These are phyloP conservation scores for Apis florea DNA, from an alignment of 1,140 invertebrate species.

Conservation along the genomic window DNA sequence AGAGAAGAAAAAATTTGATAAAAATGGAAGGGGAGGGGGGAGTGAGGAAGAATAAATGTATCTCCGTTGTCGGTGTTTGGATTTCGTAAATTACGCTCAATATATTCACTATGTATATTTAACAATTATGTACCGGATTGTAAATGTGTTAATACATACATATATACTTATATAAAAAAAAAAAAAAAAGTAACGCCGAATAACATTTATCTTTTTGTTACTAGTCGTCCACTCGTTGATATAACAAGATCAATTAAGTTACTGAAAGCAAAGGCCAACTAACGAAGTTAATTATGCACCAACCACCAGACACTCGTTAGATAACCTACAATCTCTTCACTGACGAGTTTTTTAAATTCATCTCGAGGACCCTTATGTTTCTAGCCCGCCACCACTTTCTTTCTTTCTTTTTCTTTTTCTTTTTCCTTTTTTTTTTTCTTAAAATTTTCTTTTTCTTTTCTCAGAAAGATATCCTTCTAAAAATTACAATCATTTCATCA, in stretches of 20 bases:
- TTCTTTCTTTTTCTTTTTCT: not conserved
- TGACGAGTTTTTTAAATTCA: not conserved
- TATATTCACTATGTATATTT: slow-evolving; percentile 51
- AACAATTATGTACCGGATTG: slow-evolving; percentile 56
- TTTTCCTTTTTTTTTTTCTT: no score
- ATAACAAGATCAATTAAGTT: slow-evolving; percentile 9
- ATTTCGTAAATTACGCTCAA: slow-evolving; percentile 61
- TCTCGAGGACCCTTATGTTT: not conserved
- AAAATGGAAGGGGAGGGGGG: not conserved
- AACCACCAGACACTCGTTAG: not conserved
- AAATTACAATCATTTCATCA: not conserved
- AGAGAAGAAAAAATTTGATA: not conserved
- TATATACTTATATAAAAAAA: slow-evolving; percentile 53
- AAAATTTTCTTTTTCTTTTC: not conserved
- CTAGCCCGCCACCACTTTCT: not conserved
- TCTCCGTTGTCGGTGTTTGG: slow-evolving; percentile 38
- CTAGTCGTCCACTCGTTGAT: not conserved
- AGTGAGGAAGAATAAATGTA: not conserved
- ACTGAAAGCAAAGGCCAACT: not conserved
- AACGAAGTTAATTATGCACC: slow-evolving; percentile 19
- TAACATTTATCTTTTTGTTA: not conserved
- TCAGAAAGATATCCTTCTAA: not conserved
- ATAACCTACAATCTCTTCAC: slow-evolving; percentile 6
- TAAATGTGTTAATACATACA: slow-evolving; percentile 52
- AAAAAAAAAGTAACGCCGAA: not conserved